phyloP scores from a whole-genome alignment of 2,888 invertebrate genomes.

The Zygothrica quintamaculata region DNA sequence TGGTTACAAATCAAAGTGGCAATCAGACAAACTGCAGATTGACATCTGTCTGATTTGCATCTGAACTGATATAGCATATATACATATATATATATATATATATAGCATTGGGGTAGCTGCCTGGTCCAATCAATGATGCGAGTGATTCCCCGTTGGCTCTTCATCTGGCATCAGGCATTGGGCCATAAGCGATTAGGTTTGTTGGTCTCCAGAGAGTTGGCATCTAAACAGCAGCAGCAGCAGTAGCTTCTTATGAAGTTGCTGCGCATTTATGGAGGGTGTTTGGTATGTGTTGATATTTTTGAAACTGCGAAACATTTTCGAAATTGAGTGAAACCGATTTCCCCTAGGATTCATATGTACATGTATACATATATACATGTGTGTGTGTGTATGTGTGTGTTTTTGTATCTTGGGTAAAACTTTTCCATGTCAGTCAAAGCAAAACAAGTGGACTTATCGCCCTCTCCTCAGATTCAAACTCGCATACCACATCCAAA shows the following conservation, averaged over 20 bases:
- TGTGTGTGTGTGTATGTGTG: slow-evolving; percentile 13
- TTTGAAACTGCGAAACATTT: slow-evolving; percentile 64
- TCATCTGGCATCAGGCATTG: slow-evolving; percentile 45
- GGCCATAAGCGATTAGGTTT: slow-evolving; percentile 80
- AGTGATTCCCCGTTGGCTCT: slow-evolving; percentile 63
- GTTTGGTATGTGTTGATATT: slow-evolving; percentile 61
- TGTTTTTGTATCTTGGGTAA: slow-evolving; percentile 27
- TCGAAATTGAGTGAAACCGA: slow-evolving; percentile 77
- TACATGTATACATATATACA: slow-evolving; percentile 10
- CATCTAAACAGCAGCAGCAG: slow-evolving; percentile 7
- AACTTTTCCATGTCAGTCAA: slow-evolving; percentile 56
- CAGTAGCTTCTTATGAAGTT: slow-evolving; percentile 2
- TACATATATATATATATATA: no score
- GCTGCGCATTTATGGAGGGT: slow-evolving; percentile 24
- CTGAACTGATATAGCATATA: no score
- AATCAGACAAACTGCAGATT: slow-evolving; percentile 72
- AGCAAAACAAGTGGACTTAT: slow-evolving; percentile 41
- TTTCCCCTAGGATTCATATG: slow-evolving; percentile 72
- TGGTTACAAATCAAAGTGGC: slow-evolving; percentile 56
- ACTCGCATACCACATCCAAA: slow-evolving; percentile 30
- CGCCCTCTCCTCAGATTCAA: slow-evolving; percentile 38
- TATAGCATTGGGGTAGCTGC: slow-evolving; percentile 42
- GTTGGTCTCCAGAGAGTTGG: slow-evolving; percentile 69
- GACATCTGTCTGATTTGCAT: slow-evolving; percentile 76
- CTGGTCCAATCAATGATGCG: slow-evolving; percentile 53